phyloP scores from a whole-genome alignment of 2,797 vertebrate genomes.

The Pangasius krempfi region DNA sequence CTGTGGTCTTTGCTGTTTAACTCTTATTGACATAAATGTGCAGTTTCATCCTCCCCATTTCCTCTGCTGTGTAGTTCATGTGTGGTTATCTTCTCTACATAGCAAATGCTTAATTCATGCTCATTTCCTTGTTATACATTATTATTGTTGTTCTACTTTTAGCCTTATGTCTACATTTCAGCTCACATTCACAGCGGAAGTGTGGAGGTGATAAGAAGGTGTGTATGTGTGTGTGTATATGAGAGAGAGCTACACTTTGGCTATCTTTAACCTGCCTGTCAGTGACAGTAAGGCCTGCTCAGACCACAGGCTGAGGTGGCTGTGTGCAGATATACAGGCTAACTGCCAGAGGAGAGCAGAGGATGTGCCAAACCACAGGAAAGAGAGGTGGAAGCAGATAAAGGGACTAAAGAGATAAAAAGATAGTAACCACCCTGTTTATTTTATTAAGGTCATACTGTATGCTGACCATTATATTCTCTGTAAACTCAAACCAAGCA shows the following conservation, averaged over 20 bases:
- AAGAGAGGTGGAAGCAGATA: constrained; percentile 52
- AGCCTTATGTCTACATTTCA: not conserved
- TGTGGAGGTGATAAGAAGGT: constrained; percentile 47
- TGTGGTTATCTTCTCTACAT: constrained; percentile 8
- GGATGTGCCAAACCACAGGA: constrained; percentile 59
- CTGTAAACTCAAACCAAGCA: constrained; percentile 10
- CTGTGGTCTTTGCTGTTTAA: constrained; percentile 10
- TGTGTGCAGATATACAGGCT: constrained; percentile 30
- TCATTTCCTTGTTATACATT: constrained; percentile 6
- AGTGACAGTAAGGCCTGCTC: constrained; percentile 22
- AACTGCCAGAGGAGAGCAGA: constrained; percentile 52
- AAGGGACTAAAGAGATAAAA: constrained; percentile 14
- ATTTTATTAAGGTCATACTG: constrained; percentile 13
- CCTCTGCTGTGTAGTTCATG: not conserved
- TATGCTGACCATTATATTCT: not conserved
- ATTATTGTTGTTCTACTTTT: constrained; percentile 28
- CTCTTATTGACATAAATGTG: constrained; percentile 6
- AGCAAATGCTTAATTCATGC: constrained; percentile 6
- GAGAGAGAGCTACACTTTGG: constrained; percentile 22
- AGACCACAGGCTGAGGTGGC: constrained; percentile 18
- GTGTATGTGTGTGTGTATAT: not conserved
- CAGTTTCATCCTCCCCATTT: constrained; percentile 4
- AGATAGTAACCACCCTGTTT: constrained; percentile 1
- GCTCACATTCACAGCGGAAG: constrained; percentile 38
- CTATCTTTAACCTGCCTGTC: constrained; percentile 57